phyloP scores from a whole-genome alignment of 2,113 vertebrate genomes.

The Bujurquina vittata region DNA sequence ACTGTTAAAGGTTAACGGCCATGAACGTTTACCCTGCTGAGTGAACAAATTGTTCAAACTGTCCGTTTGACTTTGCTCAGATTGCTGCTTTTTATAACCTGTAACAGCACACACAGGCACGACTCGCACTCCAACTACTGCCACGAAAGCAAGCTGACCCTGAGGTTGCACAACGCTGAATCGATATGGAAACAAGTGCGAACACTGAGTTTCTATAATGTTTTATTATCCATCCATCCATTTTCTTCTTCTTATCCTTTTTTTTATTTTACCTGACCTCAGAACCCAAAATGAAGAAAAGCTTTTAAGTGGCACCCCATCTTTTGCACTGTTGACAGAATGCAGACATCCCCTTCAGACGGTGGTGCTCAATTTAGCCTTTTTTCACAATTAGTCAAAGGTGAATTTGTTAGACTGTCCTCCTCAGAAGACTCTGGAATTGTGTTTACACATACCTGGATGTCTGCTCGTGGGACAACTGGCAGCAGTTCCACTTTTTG shows the following conservation, averaged over 20 bases:
- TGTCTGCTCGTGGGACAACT: too few species aligned
- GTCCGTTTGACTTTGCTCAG: slow-evolving; percentile 27
- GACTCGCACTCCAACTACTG: neutral
- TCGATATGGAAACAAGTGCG: neutral
- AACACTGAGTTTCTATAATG: neutral
- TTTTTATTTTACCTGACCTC: neutral
- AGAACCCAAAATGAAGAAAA: neutral
- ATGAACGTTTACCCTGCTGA: neutral
- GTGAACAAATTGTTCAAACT: neutral
- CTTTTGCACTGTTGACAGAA: neutral
- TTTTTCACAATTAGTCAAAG: too few species aligned
- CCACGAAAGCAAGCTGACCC: neutral
- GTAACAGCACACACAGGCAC: neutral
- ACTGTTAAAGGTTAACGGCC: neutral
- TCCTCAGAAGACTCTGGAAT: too few species aligned
- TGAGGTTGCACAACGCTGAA: neutral
- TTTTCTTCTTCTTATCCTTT: too few species aligned
- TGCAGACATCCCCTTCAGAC: too few species aligned
- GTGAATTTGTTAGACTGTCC: too few species aligned
- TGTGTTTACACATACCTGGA: too few species aligned
- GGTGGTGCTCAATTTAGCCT: too few species aligned
- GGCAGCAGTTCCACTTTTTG: neutral
- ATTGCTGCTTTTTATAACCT: slow-evolving; percentile 12
- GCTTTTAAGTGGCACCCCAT: accelerated
- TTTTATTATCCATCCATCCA: neutral